Conservation (phyloP, 2,888 invertebrate genomes). For the Lasioglossum morio region DNA sequence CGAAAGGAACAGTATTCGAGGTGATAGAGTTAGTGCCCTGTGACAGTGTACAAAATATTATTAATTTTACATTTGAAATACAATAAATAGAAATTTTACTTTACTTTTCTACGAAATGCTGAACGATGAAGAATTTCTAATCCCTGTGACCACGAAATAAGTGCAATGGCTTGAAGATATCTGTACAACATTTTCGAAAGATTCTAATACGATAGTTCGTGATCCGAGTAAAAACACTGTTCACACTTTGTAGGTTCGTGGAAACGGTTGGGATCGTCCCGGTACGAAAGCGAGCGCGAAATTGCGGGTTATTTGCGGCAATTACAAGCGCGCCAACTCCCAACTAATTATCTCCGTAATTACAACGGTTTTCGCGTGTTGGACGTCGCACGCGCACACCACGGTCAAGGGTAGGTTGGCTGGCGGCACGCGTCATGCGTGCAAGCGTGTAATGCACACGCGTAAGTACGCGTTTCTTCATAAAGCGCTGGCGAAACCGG, state of each 20-base stretch:
- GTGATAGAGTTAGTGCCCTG: neutral
- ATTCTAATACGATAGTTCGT: too few species aligned
- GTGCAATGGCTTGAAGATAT: too few species aligned
- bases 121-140: too few species aligned
- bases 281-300: constrained; percentile 1
- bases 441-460: constrained; percentile 36
- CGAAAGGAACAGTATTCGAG: neutral
- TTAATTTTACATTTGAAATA: too few species aligned
- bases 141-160: too few species aligned
- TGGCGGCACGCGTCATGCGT: constrained; percentile 65
- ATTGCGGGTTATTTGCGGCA: constrained; percentile 2
- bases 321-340: neutral
- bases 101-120: too few species aligned
- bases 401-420: constrained; percentile 20
- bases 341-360: constrained; percentile 55
- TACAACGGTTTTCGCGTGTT: constrained; percentile 27
- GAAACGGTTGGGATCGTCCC: neutral
- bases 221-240: neutral
- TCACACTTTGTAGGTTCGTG: neutral
- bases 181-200: too few species aligned
- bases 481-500: constrained; percentile 48
- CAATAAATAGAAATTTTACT: too few species aligned
- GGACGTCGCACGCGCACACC: constrained; percentile 36
- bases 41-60: too few species aligned
- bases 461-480: constrained; percentile 39